Percentiles rank a stretch among this genome's conserved stretches.
Evolutionary conservation across 2,888 invertebrate genomes (phyloP).

Genomic region (Scaptomyza flava): DNA sequence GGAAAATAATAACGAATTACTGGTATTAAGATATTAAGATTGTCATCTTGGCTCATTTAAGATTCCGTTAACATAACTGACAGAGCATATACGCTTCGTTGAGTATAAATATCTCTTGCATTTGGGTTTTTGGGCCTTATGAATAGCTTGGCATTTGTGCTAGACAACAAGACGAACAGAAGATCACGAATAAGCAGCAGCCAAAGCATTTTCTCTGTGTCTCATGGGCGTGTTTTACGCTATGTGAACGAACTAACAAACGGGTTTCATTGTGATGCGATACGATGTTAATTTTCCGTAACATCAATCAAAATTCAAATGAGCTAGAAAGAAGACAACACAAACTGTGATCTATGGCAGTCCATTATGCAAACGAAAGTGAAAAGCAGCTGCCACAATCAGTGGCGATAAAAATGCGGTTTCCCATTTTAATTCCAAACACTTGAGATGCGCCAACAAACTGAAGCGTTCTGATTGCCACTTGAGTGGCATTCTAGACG

Average conservation of each 20-base stretch:
- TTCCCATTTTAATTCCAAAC: conserved; percentile 21
- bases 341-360: conserved; percentile 40
- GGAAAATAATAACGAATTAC: too few relatives aligned
- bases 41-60: not conserved
- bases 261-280: conserved; percentile 48
- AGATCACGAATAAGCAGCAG: conserved; percentile 19
- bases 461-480: conserved; percentile 47
- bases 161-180: conserved; percentile 12
- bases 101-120: conserved; percentile 21
- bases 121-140: conserved; percentile 10
- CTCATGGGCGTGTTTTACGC: conserved; percentile 39
- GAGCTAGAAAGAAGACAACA: conserved; percentile 33
- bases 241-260: conserved; percentile 62
- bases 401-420: conserved; percentile 29
- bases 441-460: conserved; percentile 14
- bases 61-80: too few relatives aligned
- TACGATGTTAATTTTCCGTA: conserved; percentile 41
- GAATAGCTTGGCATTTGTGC: conserved; percentile 43
- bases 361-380: conserved; percentile 53
- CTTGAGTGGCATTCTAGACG: conserved; percentile 28
- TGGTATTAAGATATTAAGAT: too few relatives aligned
- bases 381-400: conserved; percentile 46
- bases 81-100: conserved; percentile 10
- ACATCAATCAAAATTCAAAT: conserved; percentile 69
- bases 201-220: conserved; percentile 17